phyloP scores from a whole-genome alignment of 2,888 invertebrate species.

The Scaeva pyrastri region DNA sequence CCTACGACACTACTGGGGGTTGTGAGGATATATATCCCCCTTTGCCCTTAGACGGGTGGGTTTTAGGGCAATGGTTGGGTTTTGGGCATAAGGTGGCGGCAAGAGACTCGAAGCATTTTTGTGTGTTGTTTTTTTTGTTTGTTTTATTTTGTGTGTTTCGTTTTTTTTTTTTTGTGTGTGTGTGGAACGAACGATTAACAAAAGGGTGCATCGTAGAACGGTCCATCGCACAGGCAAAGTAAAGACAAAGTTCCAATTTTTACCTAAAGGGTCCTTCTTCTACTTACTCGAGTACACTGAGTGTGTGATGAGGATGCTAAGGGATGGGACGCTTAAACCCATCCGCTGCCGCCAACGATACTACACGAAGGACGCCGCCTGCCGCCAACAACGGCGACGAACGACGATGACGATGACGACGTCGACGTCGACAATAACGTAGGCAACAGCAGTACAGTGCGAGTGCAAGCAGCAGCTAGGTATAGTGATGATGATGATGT shows the following conservation, averaged over 20 bases:
- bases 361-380: background rate
- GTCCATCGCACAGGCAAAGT: constrained; percentile 74
- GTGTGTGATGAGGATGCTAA: constrained; percentile 49
- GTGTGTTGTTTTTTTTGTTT: constrained; percentile 28
- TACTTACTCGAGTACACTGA: constrained; percentile 34
- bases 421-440: constrained; percentile 29
- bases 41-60: constrained; percentile 56
- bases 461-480: constrained; percentile 61
- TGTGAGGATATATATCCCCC: constrained; percentile 68
- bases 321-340: constrained; percentile 54
- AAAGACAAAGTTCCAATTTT: constrained; percentile 76
- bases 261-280: constrained; percentile 71
- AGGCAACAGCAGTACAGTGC: constrained; percentile 43
- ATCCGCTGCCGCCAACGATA: constrained; percentile 20
- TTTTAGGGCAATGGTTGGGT: background rate
- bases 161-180: constrained; percentile 13
- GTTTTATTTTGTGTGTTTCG: constrained; percentile 33
- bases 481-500: constrained; percentile 69
- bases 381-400: constrained; percentile 42
- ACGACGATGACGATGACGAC: constrained; percentile 36
- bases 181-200: constrained; percentile 74
- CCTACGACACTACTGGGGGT: constrained; percentile 74
- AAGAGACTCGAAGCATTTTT: constrained; percentile 44
- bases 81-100: constrained; percentile 12
- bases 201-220: constrained; percentile 74